Evolutionary conservation across 2,888 invertebrate species (phyloP).

Genomic region (Arrhopalites spinosus): DNA sequence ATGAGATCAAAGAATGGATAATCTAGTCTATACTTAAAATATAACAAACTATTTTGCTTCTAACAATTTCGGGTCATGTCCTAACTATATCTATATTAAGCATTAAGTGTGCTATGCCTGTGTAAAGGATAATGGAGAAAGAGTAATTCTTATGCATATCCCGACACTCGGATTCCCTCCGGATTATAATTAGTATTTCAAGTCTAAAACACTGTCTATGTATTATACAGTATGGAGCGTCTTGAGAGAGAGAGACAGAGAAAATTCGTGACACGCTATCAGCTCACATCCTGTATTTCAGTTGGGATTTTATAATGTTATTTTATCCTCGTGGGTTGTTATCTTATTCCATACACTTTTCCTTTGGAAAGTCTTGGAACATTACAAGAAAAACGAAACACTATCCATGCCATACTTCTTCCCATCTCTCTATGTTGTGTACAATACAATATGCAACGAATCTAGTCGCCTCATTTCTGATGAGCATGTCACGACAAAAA

Average conservation of each 20-base stretch:
- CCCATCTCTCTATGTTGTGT: background rate
- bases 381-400: conserved; percentile 15
- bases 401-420: background rate
- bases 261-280: conserved; percentile 34
- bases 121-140: background rate
- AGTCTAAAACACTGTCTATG: background rate
- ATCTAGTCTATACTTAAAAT: no score
- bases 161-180: conserved; percentile 20
- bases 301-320: conserved; percentile 13
- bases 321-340: conserved; percentile 32
- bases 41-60: no score
- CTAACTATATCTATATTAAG: background rate
- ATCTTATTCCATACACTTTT: conserved; percentile 11
- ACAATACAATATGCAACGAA: background rate
- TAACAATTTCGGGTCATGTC: background rate
- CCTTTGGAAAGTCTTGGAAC: background rate
- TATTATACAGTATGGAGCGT: background rate
- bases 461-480: conserved; percentile 16
- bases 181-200: conserved; percentile 39
- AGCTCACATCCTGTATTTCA: background rate
- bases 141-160: background rate
- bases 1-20: background rate
- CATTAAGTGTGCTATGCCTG: no score
- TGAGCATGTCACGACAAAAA: conserved; percentile 17
- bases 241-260: background rate